Percentiles rank a stretch among this genome's conserved stretches.
phyloP scores from a whole-genome alignment of 2,113 vertebrate genomes.

The Hystrix cristata region DNA sequence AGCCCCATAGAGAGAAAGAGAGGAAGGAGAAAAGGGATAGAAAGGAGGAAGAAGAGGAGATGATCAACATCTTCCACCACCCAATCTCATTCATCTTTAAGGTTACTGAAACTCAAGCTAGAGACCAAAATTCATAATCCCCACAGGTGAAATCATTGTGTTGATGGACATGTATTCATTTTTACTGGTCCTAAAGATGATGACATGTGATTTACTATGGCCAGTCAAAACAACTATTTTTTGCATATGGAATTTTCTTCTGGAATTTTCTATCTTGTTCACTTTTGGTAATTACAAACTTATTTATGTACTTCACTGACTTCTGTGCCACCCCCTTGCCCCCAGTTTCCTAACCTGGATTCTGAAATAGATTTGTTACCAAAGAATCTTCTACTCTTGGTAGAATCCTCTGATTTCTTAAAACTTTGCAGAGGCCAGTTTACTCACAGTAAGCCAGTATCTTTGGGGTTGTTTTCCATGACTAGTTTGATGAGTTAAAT shows the following conservation, averaged over 20 bases:
- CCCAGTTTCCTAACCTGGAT: neutral
- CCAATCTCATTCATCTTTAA: neutral
- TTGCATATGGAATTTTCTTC: neutral
- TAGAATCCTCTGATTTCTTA: neutral
- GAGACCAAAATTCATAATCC: neutral
- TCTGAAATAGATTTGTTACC: neutral
- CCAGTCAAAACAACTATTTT: neutral
- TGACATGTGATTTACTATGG: neutral
- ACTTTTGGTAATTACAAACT: neutral
- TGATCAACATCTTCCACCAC: neutral
- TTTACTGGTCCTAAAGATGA: neutral
- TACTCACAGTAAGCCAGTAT: neutral
- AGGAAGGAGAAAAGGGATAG: neutral
- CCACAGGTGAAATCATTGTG: neutral
- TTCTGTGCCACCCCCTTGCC: neutral
- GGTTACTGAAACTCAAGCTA: neutral
- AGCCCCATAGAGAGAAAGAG: neutral
- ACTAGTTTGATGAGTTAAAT: too few relatives aligned
- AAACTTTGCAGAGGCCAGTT: neutral
- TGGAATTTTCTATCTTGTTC: neutral
- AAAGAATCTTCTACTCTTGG: neutral
- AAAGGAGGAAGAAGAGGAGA: neutral
- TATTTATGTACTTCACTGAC: neutral
- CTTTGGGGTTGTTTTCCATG: neutral
- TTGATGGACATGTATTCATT: neutral